A percentile compares a stretch with the other conserved stretches of the same genome.
Evolutionary conservation across 1,140 invertebrate species (phyloP).

Genomic region (Lasioglossum baleicum): DNA sequence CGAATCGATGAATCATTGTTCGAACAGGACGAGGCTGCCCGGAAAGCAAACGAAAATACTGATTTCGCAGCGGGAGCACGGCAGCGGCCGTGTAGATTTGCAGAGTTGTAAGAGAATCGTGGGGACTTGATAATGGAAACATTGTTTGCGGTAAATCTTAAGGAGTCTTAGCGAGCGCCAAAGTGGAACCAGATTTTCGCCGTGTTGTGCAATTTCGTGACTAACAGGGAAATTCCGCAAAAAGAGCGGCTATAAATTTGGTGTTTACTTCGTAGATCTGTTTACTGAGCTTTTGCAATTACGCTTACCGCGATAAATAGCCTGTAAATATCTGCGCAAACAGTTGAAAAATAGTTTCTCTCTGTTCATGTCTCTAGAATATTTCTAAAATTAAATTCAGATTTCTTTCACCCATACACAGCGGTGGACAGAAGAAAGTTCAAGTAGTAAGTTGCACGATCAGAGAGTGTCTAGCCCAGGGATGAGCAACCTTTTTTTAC

Average conservation of each 20-base stretch:
- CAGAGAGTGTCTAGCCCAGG: too few relatives aligned
- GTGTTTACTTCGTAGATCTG: neutral
- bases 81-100: conserved; percentile 14
- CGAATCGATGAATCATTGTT: conserved; percentile 22
- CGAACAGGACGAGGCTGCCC: neutral
- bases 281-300: too few relatives aligned
- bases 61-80: conserved; percentile 24
- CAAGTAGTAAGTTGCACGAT: too few relatives aligned
- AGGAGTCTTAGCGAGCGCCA: conserved; percentile 30
- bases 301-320: too few relatives aligned
- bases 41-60: conserved; percentile 21
- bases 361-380: too few relatives aligned
- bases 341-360: too few relatives aligned
- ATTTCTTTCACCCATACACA: too few relatives aligned
- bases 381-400: too few relatives aligned
- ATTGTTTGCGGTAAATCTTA: conserved; percentile 57
- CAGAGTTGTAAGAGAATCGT: conserved; percentile 24
- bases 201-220: conserved; percentile 7
- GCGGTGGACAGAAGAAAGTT: too few relatives aligned
- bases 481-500: too few relatives aligned
- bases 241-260: neutral
- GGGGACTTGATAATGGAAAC: conserved; percentile 48
- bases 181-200: conserved; percentile 29
- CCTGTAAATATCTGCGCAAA: too few relatives aligned
- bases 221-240: conserved; percentile 1